Evolutionary conservation across 2,113 vertebrate species (phyloP).

Genomic region (Paradisaea rubra): DNA sequence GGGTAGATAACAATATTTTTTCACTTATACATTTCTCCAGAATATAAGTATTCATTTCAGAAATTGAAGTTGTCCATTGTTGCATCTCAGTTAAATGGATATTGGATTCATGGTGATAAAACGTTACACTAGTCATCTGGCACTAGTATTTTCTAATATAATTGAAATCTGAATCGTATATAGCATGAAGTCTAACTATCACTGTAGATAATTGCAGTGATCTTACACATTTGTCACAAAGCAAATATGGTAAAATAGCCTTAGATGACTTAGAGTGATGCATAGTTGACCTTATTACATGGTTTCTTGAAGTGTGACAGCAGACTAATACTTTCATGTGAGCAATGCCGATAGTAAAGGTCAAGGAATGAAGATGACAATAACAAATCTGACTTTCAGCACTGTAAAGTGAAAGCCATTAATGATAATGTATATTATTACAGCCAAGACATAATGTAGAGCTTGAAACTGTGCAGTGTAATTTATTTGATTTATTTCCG

Average conservation of each 20-base stretch:
- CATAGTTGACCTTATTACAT: conserved; percentile 31
- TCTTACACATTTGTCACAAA: conserved; percentile 18
- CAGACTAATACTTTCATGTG: conserved; percentile 16
- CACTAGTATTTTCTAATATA: background rate
- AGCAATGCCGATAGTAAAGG: background rate
- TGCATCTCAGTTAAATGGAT: background rate
- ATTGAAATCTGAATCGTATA: background rate
- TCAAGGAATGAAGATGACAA: conserved; percentile 23
- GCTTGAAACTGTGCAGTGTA: background rate
- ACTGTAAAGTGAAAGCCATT: conserved; percentile 20
- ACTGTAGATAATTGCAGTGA: conserved; percentile 7
- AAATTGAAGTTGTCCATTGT: background rate
- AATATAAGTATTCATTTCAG: background rate
- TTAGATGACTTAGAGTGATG: background rate
- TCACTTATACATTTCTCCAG: background rate
- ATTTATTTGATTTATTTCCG: conserved; percentile 32
- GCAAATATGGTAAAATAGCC: background rate
- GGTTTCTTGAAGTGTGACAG: conserved; percentile 25
- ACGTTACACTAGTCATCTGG: background rate
- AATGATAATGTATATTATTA: conserved; percentile 26
- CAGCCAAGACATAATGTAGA: background rate
- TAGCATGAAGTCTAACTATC: background rate
- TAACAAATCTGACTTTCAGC: conserved; percentile 27
- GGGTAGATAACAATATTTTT: background rate
- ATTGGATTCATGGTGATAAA: background rate